Base-by-base conservation (phyloP, 2,797 vertebrate genomes). In the Steatocranus sp. region DNA sequence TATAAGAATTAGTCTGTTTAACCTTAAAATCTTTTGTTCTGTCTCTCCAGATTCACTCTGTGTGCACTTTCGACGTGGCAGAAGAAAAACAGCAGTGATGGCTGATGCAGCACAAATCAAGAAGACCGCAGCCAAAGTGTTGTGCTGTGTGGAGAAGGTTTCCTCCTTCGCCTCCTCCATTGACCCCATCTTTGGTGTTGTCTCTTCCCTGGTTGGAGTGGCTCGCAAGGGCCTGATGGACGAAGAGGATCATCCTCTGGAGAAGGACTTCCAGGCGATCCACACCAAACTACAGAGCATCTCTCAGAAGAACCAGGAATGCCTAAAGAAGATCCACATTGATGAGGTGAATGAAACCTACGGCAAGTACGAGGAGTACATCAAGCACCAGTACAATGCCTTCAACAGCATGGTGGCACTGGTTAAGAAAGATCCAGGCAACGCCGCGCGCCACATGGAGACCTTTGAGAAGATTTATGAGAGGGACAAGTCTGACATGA, bases 181-280 rank as follows among this genome's bases (percentile, higher is more conserved):
- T 5, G 88, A 97, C 83, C 96, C 96, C 18, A 90, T 97, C 49
- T 97, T 97, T 30, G 96, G 96, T 74, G 88, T 97, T 1, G 96
- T 97, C 78, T 94, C 96, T 23, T 95, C 96, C 38, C 78, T 97
- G 83, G 94, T 97, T 2, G 91, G 93, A 5, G 89, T 97, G 25
- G 95, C 94, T 25, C 95, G 95, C 51, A 96, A 95, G 79, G 95
- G 96, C 70, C 89, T 97, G 49, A 41, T 61, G 6, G 84, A 88
- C 0, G 92, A 96, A 2, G 91, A 96, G 83, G 85, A 54, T 10
- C 86, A 97, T 2, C 75, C 90, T 77, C 82, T 94, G 54, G 94
- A 95, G 36, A 91, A 94, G 49, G 95, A 96, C 83, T 96, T 97
- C 79, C 86, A 93, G 78, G 80, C 43, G 2, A 91, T 97, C 81